Conservation (phyloP, 2,888 invertebrate genomes). For the Polyommatus icarus region DNA sequence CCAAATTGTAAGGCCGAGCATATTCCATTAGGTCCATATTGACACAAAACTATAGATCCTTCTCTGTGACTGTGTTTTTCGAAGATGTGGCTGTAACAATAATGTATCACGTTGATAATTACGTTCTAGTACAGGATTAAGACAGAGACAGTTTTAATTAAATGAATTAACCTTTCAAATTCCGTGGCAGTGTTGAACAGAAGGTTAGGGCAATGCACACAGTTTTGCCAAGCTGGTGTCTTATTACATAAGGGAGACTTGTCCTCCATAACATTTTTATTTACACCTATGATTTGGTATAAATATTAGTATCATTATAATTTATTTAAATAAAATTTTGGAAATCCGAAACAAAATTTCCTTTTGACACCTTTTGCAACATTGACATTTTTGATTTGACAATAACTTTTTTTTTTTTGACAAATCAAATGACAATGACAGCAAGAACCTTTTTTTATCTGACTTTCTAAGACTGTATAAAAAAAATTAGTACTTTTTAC, state of each 20-base stretch:
- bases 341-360: background rate
- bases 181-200: constrained; percentile 79
- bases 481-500: no score
- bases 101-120: constrained; percentile 32
- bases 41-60: constrained; percentile 92
- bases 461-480: no score
- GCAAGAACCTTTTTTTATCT: no score
- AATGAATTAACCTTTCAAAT: constrained; percentile 79
- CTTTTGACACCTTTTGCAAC: background rate
- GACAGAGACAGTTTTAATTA: constrained; percentile 31
- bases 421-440: no score
- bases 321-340: background rate
- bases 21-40: constrained; percentile 92
- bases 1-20: constrained; percentile 93
- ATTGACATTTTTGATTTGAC: background rate
- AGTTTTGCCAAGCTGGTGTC: constrained; percentile 81
- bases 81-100: constrained; percentile 85
- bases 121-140: background rate
- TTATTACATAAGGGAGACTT: constrained; percentile 58
- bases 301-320: constrained; percentile 41
- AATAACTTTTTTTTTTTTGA: no score
- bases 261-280: constrained; percentile 76
- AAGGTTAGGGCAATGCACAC: constrained; percentile 82
- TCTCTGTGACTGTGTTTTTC: constrained; percentile 90
- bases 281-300: constrained; percentile 36